A percentile compares a stretch with the other conserved stretches of the same genome.
phyloP scores from a whole-genome alignment of 2,888 invertebrate species.

The Nemotelus pantherinus region DNA sequence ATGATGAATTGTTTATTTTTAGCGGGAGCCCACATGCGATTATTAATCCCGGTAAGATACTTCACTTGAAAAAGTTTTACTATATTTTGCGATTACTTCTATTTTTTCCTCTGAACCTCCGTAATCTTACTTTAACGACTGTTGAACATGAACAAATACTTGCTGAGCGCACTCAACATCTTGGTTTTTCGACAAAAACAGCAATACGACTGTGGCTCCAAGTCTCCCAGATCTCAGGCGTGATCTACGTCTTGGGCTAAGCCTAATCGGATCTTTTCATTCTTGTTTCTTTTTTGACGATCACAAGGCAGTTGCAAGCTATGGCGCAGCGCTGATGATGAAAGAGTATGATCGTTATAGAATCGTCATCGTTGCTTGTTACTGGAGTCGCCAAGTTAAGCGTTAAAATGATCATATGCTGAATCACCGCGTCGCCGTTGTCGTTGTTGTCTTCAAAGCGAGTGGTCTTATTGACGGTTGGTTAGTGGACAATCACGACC shows the following conservation, averaged over 20 bases:
- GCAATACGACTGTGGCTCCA: constrained; percentile 15
- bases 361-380: constrained; percentile 37
- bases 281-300: constrained; percentile 15
- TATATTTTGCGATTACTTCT: no score
- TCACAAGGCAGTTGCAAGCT: constrained; percentile 21
- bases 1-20: no score
- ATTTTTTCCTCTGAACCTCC: no score
- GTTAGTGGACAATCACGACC: constrained; percentile 29
- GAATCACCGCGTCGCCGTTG: constrained; percentile 27
- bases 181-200: constrained; percentile 28
- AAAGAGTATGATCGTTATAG: constrained; percentile 39
- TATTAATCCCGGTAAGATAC: no score
- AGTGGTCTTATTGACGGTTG: constrained; percentile 6
- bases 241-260: constrained; percentile 32
- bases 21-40: no score
- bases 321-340: constrained; percentile 27
- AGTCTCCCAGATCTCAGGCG: constrained; percentile 24
- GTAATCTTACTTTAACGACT: no score
- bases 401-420: constrained; percentile 31
- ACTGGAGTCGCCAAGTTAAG: background rate
- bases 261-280: constrained; percentile 34
- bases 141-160: background rate
- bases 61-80: no score
- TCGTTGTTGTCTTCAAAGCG: constrained; percentile 22
- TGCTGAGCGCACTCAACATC: constrained; percentile 13